phyloP scores from a whole-genome alignment of 1,140 invertebrate genomes.

The Sesamia nonagrioides region DNA sequence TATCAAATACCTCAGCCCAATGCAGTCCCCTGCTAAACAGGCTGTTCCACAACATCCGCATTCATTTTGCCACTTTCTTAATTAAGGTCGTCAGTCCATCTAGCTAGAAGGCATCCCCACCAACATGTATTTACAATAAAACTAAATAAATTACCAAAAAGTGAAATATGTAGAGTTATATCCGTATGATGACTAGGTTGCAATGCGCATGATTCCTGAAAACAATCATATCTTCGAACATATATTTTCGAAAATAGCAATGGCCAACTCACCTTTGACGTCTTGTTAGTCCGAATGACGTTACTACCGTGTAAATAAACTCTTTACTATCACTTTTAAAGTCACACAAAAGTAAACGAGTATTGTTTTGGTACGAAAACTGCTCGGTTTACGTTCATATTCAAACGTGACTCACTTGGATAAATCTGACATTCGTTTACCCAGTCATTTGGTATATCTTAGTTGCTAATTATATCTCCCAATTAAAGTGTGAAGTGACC shows the following conservation, averaged over 20 bases:
- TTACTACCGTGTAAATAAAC: not conserved
- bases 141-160: not conserved
- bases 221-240: not conserved
- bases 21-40: no score
- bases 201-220: not conserved
- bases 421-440: slow-evolving; percentile 31
- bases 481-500: slow-evolving; percentile 46
- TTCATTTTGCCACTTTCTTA: no score
- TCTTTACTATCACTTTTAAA: not conserved
- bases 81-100: no score
- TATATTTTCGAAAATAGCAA: slow-evolving; percentile 14
- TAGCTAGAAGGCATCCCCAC: no score
- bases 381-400: not conserved
- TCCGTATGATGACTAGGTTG: not conserved
- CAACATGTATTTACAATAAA: no score
- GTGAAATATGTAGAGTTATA: no score
- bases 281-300: not conserved
- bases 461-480: slow-evolving; percentile 48
- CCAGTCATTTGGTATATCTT: slow-evolving; percentile 17
- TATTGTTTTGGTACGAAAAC: not conserved
- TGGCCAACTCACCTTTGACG: not conserved
- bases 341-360: not conserved
- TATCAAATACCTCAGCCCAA: no score
- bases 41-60: no score
- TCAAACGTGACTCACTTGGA: slow-evolving; percentile 12